Evolutionary conservation across 2,113 vertebrate species (phyloP), one percentile per base, ranked within the genome.

Genomic region (Apteryx owenii): DNA sequence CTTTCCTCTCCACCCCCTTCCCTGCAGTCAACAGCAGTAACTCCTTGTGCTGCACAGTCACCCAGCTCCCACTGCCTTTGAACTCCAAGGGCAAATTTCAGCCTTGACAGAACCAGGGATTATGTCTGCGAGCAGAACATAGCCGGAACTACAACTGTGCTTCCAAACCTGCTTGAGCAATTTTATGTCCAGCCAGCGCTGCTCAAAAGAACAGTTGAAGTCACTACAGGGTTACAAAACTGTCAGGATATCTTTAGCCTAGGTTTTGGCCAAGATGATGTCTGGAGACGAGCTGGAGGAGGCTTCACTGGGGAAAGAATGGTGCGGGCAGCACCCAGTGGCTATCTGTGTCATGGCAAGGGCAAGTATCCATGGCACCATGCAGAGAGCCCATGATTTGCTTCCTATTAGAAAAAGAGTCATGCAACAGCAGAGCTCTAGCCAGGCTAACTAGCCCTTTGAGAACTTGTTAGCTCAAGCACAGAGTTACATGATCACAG

Each of bases 301-400:
- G 25, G 23, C n/a, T 28, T 94, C 38, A 5, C 0, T 22, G 72
- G 46, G 29, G 78, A 84, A 92, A 56, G 29, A 95, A 81, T 36
- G 50, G 40, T 78, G 80, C n/a, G 60, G 62, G 70, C 60, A 94
- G 66, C 75, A 91, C 62, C 29, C 89, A 89, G 75, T 69, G 62
- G 75, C 36, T 94, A 9, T 82, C 71, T 83, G 80, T 54, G 78
- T 58, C 68, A 46, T 28, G 58, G 40, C 89, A 91, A 48, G 26
- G 33, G 36, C 75, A 80, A 42, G 15, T 54, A 6, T 62, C 85
- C 56, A 54, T 28, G 73, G 50, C 76, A 88, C 22, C 22, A 22
- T 1, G 19, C 19, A 68, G 51, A 6, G 13, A 89, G 15, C 6
- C 10, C 25, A 18, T 0, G 1, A 23, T 13, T 75, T 3, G 0